Conservation (phyloP, 2,797 vertebrate species). For the Sebastes itinus region DNA sequence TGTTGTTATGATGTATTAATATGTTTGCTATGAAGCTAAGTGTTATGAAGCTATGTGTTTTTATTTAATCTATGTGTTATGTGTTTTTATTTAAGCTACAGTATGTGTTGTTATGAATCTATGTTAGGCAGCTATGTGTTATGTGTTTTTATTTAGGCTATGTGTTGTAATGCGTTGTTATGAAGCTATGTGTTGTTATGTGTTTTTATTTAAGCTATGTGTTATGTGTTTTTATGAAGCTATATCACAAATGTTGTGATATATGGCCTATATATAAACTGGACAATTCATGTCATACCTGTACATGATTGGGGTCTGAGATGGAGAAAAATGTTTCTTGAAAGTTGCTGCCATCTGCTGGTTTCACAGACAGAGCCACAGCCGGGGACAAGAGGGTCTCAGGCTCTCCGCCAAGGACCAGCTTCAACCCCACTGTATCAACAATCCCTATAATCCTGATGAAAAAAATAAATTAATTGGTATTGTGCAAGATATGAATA, state of each 20-base stretch:
- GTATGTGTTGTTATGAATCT: too few relatives aligned
- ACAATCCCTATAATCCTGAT: slow-evolving; percentile 89
- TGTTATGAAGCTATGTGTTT: too few relatives aligned
- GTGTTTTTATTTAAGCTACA: too few relatives aligned
- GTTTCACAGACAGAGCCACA: slow-evolving; percentile 88
- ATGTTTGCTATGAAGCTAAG: too few relatives aligned
- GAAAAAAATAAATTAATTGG: background rate
- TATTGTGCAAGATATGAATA: background rate
- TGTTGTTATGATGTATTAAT: too few relatives aligned
- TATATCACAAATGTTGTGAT: background rate
- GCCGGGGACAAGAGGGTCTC: slow-evolving; percentile 79
- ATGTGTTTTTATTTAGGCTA: too few relatives aligned
- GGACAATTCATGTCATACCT: slow-evolving; percentile 77
- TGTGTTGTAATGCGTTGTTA: too few relatives aligned
- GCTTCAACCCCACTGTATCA: slow-evolving; percentile 90
- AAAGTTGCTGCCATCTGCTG: slow-evolving; percentile 83
- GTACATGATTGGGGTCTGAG: slow-evolving; percentile 79
- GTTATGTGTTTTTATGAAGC: too few relatives aligned
- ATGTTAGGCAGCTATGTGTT: too few relatives aligned
- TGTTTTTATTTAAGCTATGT: too few relatives aligned
- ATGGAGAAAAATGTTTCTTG: slow-evolving; percentile 85
- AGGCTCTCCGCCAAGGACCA: slow-evolving; percentile 77
- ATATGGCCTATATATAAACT: background rate
- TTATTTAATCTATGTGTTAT: too few relatives aligned
- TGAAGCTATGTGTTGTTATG: too few relatives aligned